A percentile compares a stretch with the other conserved stretches of the same genome.
phyloP scores from a whole-genome alignment of 2,888 invertebrate genomes.

The Augiades crinisus region DNA sequence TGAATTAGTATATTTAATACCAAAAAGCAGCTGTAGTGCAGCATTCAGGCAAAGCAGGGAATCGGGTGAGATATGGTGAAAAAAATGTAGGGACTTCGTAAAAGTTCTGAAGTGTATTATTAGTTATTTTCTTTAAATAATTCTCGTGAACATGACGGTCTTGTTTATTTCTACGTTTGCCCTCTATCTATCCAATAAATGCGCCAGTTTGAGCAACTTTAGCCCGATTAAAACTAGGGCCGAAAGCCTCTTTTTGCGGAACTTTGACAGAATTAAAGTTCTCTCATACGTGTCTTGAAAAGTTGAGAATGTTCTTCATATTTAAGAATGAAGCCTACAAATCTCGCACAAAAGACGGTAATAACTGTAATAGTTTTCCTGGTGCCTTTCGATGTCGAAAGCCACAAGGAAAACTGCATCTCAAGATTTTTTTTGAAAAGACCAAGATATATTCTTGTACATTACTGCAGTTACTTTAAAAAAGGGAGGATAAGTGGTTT shows the following conservation, averaged over 20 bases:
- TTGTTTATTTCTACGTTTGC: constrained; percentile 69
- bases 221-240: constrained; percentile 66
- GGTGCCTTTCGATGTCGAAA: too few relatives aligned
- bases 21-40: too few relatives aligned
- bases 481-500: not conserved
- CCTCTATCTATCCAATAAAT: constrained; percentile 43
- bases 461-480: not conserved
- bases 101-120: too few relatives aligned
- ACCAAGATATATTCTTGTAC: not conserved
- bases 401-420: constrained; percentile 4
- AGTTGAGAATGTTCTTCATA: constrained; percentile 54
- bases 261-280: constrained; percentile 77
- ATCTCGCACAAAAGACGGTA: constrained; percentile 28
- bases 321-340: constrained; percentile 34
- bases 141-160: constrained; percentile 50
- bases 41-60: too few relatives aligned
- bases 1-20: too few relatives aligned
- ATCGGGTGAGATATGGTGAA: too few relatives aligned
- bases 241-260: constrained; percentile 62
- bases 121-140: constrained; percentile 35
- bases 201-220: constrained; percentile 69
- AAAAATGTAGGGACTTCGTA: too few relatives aligned
- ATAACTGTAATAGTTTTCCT: too few relatives aligned
- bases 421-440: not conserved
- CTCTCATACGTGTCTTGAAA: constrained; percentile 66